Evolutionary conservation across 2,113 vertebrate species (phyloP), one percentile per base, ranked within the genome.

Genomic region (Dicrurus megarhynchus): DNA sequence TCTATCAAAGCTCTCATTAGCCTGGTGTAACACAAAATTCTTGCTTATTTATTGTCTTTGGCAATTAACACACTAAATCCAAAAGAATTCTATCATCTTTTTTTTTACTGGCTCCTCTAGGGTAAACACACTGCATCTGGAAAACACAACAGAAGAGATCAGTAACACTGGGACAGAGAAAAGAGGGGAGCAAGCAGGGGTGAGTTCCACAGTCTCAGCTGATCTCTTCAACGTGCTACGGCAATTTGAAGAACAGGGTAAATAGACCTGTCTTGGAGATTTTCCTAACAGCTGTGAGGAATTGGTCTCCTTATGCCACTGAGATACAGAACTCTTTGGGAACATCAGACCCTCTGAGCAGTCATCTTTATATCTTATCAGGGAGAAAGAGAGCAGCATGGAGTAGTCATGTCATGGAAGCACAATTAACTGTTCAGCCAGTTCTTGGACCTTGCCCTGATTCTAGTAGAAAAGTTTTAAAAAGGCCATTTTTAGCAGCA

Each of bases 241-340:
- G 16, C 9, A 63, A 42, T 71, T 84, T 60, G 57, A 91, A 84
- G 32, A 83, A 41, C 8, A 9, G 4, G 4, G 3, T 35, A 49
- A 87, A 9, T 6, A 50, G 42, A 63, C 12, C 1, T 3, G 14
- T n/a, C 35, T 67, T 22, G 20, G 39, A 52, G 30, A 44, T n/a
- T 50, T 69, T 83, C 33, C 49, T 61, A 7, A 15, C 12, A 37
- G 3, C 24, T 86, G 2, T 16, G 20, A 67, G 10, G 16, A 84
- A 30, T 1, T 30, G 1, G 0, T 59, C 3, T 65, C 11, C 21
- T 49, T 8, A 16, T 49, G 10, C 27, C 39, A 70, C 13, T 37
- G 41, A 46, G 9, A 42, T 19, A 19, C 10, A 57, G 16, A 5
- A 4, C 21, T 84, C n/a, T 35, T 60, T 50, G 41, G 39, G 44